These are phyloP conservation scores for Micropterix aruncella DNA, from an alignment of 2,888 invertebrate species.

Conservation along the genomic window DNA sequence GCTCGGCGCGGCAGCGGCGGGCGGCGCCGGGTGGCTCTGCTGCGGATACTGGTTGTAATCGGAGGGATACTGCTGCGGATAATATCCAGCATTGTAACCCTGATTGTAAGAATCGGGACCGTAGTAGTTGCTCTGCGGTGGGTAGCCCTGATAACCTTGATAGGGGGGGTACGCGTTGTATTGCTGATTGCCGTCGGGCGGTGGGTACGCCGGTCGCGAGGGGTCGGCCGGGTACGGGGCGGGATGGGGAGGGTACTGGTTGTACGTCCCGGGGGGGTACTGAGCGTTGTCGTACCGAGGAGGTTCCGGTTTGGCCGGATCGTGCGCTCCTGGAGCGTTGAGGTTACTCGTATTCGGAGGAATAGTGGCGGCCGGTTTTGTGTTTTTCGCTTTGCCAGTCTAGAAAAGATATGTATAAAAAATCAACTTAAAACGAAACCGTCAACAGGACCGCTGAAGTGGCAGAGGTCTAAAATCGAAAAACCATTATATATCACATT, in stretches of 20 bases:
- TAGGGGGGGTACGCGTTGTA: conserved; percentile 28
- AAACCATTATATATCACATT: too few relatives aligned
- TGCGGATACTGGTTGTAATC: conserved; percentile 18
- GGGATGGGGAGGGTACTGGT: conserved; percentile 23
- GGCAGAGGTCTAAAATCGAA: too few relatives aligned
- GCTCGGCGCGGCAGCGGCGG: conserved; percentile 7
- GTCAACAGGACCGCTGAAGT: too few relatives aligned
- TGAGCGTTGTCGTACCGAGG: conserved; percentile 7
- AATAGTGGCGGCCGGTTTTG: conserved; percentile 34
- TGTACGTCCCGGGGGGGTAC: conserved; percentile 17
- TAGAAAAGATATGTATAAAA: too few relatives aligned
- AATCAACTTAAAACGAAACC: too few relatives aligned
- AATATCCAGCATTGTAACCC: conserved; percentile 29
- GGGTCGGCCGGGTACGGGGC: conserved; percentile 17
- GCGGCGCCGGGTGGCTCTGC: conserved; percentile 6
- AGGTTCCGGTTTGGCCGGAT: conserved; percentile 3
- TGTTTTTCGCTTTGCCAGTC: conserved; percentile 18
- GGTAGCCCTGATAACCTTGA: conserved; percentile 31
- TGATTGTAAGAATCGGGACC: conserved; percentile 23
- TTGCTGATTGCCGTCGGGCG: conserved; percentile 15
- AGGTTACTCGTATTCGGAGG: conserved; percentile 27
- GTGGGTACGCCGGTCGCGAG: conserved; percentile 14
- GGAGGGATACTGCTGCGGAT: conserved; percentile 26
- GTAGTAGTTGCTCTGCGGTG: conserved; percentile 30
- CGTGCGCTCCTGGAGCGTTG: conserved; percentile 14